Evolutionary conservation across 2,113 vertebrate genomes (phyloP), one percentile per base, ranked within the genome.

Genomic region (Deroptyus accipitrinus): DNA sequence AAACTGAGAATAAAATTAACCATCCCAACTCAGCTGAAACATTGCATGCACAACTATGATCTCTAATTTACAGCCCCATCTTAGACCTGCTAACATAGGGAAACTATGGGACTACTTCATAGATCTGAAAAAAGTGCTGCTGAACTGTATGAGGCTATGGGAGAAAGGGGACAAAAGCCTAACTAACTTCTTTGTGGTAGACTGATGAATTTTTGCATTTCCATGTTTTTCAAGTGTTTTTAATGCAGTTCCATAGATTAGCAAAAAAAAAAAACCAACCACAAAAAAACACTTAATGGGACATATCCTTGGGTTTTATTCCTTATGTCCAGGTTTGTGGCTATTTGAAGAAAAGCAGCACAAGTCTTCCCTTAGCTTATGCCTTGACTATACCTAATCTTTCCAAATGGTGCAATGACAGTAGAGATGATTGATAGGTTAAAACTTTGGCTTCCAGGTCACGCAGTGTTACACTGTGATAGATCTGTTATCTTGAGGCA

Each of bases 381-480:
- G 25, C 55, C 30, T 67, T 68, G 31, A 17, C 70, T 55, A 6
- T 9, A 24, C 4, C 13, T 72, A 19, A 24, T 37, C 49, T 83
- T 73, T 31, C 49, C 66, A 78, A 79, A 64, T 15, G 15, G 23
- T 54, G 54, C 12, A 23, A 0, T n/a, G 11, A 1, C 10, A 5
- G 2, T 33, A 42, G n/a, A 79, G 8, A 31, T n/a, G n/a, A n/a
- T n/a, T n/a, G n/a, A n/a, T 5, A 76, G 17, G 13, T 46, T 42
- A 75, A 89, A 72, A 67, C 35, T 69, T 35, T 7, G 3, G 13
- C 44, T 54, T 81, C 28, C 15, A 5, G 13, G 33, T 55, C n/a
- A 9, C 22, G 11, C 0, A 0, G 7, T 13, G 25, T 52, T 83
- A 33, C 7, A 4, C 35, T 66, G 14, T 54, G 37, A 23, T 17